Conservation (phyloP, 2,113 vertebrate genomes). For the Meriones unguiculatus region DNA sequence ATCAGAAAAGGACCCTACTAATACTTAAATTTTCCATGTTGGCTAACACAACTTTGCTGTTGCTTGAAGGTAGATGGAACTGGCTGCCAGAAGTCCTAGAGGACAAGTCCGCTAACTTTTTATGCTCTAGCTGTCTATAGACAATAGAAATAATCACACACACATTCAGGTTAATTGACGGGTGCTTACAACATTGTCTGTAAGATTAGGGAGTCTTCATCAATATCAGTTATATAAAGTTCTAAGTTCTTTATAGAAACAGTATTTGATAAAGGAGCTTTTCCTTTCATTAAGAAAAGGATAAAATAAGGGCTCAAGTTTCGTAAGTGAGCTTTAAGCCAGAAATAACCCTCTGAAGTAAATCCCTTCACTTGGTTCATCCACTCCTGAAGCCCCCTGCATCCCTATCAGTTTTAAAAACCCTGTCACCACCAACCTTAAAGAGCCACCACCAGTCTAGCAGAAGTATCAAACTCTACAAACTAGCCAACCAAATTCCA, state of each 20-base stretch:
- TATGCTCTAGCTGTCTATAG: not conserved
- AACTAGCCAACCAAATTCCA: not conserved
- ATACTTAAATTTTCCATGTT: too few species aligned
- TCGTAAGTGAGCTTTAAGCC: rapidly evolving
- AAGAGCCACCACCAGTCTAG: not conserved
- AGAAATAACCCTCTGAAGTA: not conserved
- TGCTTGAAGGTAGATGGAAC: not conserved
- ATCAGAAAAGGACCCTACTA: too few species aligned
- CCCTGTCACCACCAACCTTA: not conserved
- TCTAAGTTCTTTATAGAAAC: not conserved
- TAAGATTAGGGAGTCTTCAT: not conserved
- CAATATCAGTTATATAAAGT: not conserved
- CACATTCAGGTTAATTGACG: not conserved
- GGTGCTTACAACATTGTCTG: not conserved
- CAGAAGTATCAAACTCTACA: not conserved
- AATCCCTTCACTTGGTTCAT: not conserved
- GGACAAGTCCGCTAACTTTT: not conserved
- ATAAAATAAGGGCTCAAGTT: not conserved
- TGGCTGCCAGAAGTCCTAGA: too few species aligned
- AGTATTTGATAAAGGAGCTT: not conserved
- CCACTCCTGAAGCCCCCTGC: not conserved
- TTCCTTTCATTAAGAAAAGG: not conserved
- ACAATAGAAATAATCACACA: rapidly evolving
- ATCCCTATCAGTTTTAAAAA: not conserved
- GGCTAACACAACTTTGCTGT: not conserved